Base-by-base conservation (phyloP, 2,888 invertebrate species). In the Drosophila prolongata region DNA sequence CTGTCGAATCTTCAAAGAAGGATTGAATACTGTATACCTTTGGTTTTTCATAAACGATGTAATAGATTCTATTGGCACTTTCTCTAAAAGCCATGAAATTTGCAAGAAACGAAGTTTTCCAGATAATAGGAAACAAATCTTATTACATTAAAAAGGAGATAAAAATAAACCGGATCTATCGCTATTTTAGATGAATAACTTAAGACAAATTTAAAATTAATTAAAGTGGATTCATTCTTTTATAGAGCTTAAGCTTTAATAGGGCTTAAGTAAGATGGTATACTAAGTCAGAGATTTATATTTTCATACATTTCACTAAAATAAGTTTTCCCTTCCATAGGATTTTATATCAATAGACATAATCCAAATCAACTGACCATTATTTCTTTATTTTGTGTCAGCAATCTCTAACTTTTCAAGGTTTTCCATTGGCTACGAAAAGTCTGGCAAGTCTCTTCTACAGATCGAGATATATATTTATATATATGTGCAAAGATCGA, bases 341-440 rank as follows among this genome's bases (percentile, higher is more conserved):
- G 13, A 37, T 37, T 16, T 6, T 6, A 2, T 27, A 38, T 57
- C 27, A n/a, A 1, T n/a, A 40, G 19, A 40, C 11, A 11, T 42
- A 19, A 42, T 56, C 42, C 4, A 42, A 11, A 24, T 34, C 19
- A n/a, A 54, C 34, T 9, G 30, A 42, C 19, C 38, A 40, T 55
- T 58, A 30, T 30, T 14, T 59, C 24, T n/a, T 55, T 58, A 40
- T 40, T 19, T 44, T 35, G 24, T 37, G 35, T 37, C 40, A 34
- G 40, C 40, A 59, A 4, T 42, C 64, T 19, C n/a, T n/a, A 10
- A 6, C 27, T 9, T 30, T 49, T 49, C 62, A 64, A 64, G 64
- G 62, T 49, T 64, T 37, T 49, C n/a, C 35, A 49, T n/a, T 50
- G 62, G 62, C 62, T 64, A 64, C 62, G 11, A 50, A 62, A 62